These are phyloP conservation scores for Tenthredo livida DNA, from an alignment of 2,888 invertebrate species.

Conservation along the genomic window DNA sequence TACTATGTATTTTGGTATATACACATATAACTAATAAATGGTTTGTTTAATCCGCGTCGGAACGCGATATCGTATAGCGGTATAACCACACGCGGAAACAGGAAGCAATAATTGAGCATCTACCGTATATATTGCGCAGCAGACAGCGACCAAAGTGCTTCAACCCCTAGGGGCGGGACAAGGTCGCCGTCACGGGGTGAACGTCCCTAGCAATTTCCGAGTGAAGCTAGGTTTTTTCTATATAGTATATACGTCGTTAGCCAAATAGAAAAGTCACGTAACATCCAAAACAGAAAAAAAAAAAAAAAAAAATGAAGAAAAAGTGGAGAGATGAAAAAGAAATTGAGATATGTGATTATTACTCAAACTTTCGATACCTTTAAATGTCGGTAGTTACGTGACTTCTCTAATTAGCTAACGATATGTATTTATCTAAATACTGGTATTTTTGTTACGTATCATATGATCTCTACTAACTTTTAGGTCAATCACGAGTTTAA, in stretches of 20 bases:
- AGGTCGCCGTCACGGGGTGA: constrained; percentile 49
- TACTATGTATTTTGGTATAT: neutral
- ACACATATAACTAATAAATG: neutral
- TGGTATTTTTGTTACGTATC: neutral
- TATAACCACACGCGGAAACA: constrained; percentile 48
- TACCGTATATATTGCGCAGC: constrained; percentile 48
- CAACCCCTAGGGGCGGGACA: constrained; percentile 51
- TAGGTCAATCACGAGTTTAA: neutral
- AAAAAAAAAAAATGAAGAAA: too few relatives aligned
- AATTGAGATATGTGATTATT: too few relatives aligned
- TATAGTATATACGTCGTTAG: too few relatives aligned
- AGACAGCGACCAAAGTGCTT: constrained; percentile 50
- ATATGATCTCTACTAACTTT: neutral
- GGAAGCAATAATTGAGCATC: constrained; percentile 50
- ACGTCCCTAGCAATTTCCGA: constrained; percentile 47
- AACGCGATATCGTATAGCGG: constrained; percentile 23
- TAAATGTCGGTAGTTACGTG: too few relatives aligned
- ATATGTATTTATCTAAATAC: neutral
- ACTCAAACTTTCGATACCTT: too few relatives aligned
- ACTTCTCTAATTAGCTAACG: too few relatives aligned
- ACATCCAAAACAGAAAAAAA: too few relatives aligned
- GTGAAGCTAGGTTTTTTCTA: neutral
- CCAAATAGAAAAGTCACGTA: too few relatives aligned
- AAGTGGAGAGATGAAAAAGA: too few relatives aligned
- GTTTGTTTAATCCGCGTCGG: constrained; percentile 13